Percentiles rank a stretch among this genome's conserved stretches.
Evolutionary conservation across 2,797 vertebrate genomes (phyloP).

Genomic region (Dicrostonyx torquatus): DNA sequence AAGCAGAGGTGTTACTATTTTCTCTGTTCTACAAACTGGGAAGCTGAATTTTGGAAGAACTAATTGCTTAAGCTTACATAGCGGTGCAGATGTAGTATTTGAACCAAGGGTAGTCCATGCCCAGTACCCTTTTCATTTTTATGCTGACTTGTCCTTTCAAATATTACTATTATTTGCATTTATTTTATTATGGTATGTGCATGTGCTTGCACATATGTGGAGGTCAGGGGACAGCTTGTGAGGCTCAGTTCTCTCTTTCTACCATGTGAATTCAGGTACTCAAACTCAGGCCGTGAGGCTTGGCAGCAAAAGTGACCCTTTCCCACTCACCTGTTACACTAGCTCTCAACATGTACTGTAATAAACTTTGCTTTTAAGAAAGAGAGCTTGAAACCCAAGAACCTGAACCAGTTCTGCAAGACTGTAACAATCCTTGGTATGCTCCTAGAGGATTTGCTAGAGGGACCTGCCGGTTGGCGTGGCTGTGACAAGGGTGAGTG

Average conservation of each 20-base stretch:
- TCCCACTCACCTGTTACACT: too few species aligned
- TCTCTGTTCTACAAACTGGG: background rate
- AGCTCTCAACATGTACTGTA: background rate
- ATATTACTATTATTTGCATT: background rate
- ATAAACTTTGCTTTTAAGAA: background rate
- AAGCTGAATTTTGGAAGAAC: background rate
- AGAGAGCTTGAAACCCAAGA: background rate
- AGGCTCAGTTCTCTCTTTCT: background rate
- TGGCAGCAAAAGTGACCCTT: background rate
- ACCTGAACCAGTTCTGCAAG: background rate
- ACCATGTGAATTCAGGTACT: background rate
- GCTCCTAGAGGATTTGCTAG: rapidly evolving
- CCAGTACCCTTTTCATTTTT: background rate
- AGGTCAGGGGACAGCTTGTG: background rate
- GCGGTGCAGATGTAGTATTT: background rate
- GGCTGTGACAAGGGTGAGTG: rapidly evolving
- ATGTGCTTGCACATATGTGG: background rate
- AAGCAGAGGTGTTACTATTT: background rate
- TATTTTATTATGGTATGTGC: background rate
- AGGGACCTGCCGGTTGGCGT: background rate
- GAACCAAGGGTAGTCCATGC: background rate
- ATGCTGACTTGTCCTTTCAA: background rate
- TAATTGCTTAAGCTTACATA: background rate
- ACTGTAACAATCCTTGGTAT: background rate
- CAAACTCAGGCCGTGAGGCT: background rate